Evolutionary conservation across 2,888 invertebrate species (phyloP), one percentile per base, ranked within the genome.

Genomic region (Catotricha subobsoleta): DNA sequence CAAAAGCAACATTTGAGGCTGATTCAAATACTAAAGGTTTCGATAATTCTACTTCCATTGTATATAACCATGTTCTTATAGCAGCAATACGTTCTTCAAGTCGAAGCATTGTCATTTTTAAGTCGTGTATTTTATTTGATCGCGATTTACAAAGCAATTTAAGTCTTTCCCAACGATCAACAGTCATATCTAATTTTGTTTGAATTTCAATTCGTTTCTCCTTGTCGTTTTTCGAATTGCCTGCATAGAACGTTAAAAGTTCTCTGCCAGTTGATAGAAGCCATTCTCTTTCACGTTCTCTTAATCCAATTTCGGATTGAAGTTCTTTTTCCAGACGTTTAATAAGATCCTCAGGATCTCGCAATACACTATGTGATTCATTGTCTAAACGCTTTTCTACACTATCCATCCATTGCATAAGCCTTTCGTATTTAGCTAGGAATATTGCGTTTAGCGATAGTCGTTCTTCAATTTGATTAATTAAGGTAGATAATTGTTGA

Each of bases 231-330:
- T 75, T 73, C 44, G 76, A 72, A 42, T 73, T 70, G 42, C 74
- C 74, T 16, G 72, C 69, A 38, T 73, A 62, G 2, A 60, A 48
- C n/a, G 71, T 67, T 10, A 76, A 64, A 36, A 86, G 59, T 48
- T 74, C 71, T 9, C 63, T 65, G 1, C 83, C 83, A 0, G 76
- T 78, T 45, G 68, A 68, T 5, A 72, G 55, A 15, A 88, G 61
- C 86, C 87, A 87, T 45, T 78, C 76, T 33, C 76, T 73, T 56
- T 87, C 86, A 4, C 76, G 70, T 55, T 80, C 76, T 52, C 83
- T 80, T 46, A 84, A 56, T 2, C 71, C 67, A 50, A 84, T 74
- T 56, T 86, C 86, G 0, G 79, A 70, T 51, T 79, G 74, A 3
- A 84, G 63, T 51, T 84, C 83, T 5, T 75, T 74, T 50, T 80